phyloP scores from a whole-genome alignment of 2,113 vertebrate genomes.

The Podocnemis expansa region DNA sequence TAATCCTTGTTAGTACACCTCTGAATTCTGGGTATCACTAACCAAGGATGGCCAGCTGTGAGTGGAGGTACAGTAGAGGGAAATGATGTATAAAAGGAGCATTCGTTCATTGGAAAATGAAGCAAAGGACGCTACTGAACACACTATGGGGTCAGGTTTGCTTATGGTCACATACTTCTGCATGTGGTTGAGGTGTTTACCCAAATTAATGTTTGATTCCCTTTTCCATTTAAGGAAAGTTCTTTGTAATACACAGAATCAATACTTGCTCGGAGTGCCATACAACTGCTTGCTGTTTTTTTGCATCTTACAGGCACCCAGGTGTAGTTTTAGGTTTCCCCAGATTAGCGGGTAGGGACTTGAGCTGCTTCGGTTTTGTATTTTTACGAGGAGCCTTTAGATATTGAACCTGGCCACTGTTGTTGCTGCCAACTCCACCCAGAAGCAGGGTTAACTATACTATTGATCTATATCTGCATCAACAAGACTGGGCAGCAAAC shows the following conservation, averaged over 20 bases:
- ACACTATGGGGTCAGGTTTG: not conserved
- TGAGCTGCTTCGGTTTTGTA: not conserved
- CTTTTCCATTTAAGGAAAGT: not conserved
- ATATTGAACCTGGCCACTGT: not conserved
- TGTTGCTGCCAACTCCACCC: not conserved
- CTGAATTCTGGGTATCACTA: not conserved
- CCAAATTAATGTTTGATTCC: not conserved
- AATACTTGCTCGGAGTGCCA: too few species aligned
- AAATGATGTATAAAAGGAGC: not conserved
- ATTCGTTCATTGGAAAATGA: not conserved
- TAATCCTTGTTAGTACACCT: not conserved
- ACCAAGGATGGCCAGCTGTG: not conserved
- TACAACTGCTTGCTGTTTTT: too few species aligned
- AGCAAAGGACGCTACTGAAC: not conserved
- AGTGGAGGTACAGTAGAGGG: not conserved
- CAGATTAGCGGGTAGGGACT: not conserved
- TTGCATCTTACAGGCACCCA: not conserved
- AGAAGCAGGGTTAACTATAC: not conserved
- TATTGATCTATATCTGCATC: not conserved
- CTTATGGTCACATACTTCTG: not conserved
- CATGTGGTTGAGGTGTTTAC: not conserved
- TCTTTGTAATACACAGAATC: not conserved
- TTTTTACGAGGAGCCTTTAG: not conserved
- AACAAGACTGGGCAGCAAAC: not conserved
- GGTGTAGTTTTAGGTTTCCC: not conserved